These are phyloP conservation scores for Drosophila arawakana DNA, from an alignment of 1,140 invertebrate species.

Conservation along the genomic window DNA sequence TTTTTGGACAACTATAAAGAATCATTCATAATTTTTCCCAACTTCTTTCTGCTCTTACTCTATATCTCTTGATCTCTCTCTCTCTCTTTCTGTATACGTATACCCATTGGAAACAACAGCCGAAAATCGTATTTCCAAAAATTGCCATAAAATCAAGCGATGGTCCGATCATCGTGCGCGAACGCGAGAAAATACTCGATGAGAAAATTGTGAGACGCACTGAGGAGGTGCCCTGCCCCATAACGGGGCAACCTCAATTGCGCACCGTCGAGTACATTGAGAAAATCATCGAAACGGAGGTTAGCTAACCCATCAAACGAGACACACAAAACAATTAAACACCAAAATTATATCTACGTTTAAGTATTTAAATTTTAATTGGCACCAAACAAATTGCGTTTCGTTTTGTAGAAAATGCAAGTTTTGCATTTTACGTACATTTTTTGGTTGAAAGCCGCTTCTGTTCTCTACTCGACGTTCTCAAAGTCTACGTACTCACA, in stretches of 20 bases:
- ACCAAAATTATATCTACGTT: slow-evolving; percentile 1
- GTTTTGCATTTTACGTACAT: slow-evolving; percentile 28
- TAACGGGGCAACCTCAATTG: slow-evolving; percentile 92
- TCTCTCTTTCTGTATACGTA: slow-evolving; percentile 6
- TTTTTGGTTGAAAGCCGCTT: slow-evolving; percentile 55
- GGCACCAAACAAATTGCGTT: slow-evolving; percentile 61
- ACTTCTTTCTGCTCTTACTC: slow-evolving; percentile 14
- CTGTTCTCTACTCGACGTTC: slow-evolving; percentile 39
- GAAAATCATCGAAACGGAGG: slow-evolving; percentile 97
- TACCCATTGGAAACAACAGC: slow-evolving; percentile 49
- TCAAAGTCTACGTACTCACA: slow-evolving; percentile 16
- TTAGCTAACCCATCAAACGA: slow-evolving; percentile 85
- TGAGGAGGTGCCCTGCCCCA: slow-evolving; percentile 94
- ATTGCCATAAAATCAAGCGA: slow-evolving; percentile 93
- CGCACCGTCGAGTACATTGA: slow-evolving; percentile 96
- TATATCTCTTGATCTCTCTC: slow-evolving; percentile 13
- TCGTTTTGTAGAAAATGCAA: slow-evolving; percentile 46
- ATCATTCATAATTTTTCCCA: slow-evolving; percentile 2
- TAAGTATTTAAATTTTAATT: slow-evolving; percentile 47
- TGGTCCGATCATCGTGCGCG: slow-evolving; percentile 91
- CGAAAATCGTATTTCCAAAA: slow-evolving; percentile 88
- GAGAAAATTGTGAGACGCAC: slow-evolving; percentile 94
- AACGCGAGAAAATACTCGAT: slow-evolving; percentile 94
- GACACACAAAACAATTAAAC: not conserved
- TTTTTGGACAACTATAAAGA: not conserved